Evolutionary conservation across 2,888 invertebrate genomes (phyloP), one percentile per base, ranked within the genome.

Genomic region (Tachina lurida): DNA sequence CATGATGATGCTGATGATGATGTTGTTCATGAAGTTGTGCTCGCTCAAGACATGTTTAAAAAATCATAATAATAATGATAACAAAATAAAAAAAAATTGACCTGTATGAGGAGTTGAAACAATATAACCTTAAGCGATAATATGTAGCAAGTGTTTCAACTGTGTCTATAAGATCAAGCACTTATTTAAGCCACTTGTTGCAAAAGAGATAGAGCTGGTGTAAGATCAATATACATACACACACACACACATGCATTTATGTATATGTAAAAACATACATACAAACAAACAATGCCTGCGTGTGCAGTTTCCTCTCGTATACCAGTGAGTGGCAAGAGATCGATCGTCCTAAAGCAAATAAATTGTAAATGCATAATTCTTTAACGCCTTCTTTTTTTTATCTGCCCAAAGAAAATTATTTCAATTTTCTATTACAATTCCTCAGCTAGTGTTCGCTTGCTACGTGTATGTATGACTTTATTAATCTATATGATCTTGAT

Each of bases 351-450:
- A 63, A 56, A 67, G 80, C 75, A 90, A 89, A 90, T 90, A 90
- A 88, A 90, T 90, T 91, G 88, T 89, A 90, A 90, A 88, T 90
- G 89, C 89, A 89, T 89, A 89, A 89, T 88, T 86, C 89, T 86
- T 90, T 88, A 82, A 91, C 90, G 91, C 90, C 90, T 87, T 76
- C 83, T 77, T 74, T 75, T 88, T 7, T 43, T 79, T 81, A 67
- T 12, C 49, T 52, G 15, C n/a, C 15, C 9, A 80, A 65, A 52
- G 15, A 58, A 75, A 70, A 63, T 47, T 52, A 75, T 62, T 83
- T 76, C 41, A 58, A 76, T 82, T 83, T 74, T 80, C 73, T 54
- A 75, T 79, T 67, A 62, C 74, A 31, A 45, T 52, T 63, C 60
- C 22, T 58, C n/a, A 22, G 41, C 75, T n/a, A 17, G n/a, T 19